A percentile compares a stretch with the other conserved stretches of the same genome.
Evolutionary conservation across 2,113 vertebrate species (phyloP).

Genomic region (Chlorodrepanis virens): DNA sequence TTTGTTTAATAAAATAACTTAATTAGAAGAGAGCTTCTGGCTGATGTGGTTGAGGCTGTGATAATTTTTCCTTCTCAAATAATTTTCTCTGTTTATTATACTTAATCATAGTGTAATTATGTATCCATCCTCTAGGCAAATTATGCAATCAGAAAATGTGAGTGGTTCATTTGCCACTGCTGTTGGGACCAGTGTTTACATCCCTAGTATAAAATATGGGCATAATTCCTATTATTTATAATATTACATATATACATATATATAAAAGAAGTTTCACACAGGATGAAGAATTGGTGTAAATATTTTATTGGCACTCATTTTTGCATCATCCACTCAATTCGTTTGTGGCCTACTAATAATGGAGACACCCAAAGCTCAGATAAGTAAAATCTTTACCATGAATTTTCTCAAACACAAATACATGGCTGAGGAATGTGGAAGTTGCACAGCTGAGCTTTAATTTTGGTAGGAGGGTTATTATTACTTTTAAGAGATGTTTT

Average conservation of each 20-base stretch:
- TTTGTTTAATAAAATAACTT: conserved; percentile 72
- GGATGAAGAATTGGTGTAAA: background rate
- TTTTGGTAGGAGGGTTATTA: background rate
- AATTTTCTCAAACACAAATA: background rate
- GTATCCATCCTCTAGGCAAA: conserved; percentile 67
- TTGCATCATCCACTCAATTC: background rate
- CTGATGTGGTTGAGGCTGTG: conserved; percentile 57
- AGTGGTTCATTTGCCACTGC: conserved; percentile 64
- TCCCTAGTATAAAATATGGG: conserved; percentile 40
- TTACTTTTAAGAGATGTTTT: background rate
- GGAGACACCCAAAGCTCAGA: background rate
- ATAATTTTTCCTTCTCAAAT: conserved; percentile 70
- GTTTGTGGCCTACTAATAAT: background rate
- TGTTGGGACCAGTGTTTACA: conserved; percentile 52
- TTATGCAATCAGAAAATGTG: conserved; percentile 65
- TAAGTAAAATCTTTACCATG: background rate
- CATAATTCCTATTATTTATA: conserved; percentile 43
- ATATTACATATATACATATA: background rate
- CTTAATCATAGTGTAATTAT: conserved; percentile 67
- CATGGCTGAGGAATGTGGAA: background rate
- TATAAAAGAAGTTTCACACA: conserved; percentile 50
- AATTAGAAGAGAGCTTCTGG: conserved; percentile 69
- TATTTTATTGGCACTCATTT: conserved; percentile 11
- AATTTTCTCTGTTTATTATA: conserved; percentile 64
- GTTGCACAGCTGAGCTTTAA: background rate